Evolutionary conservation across 2,797 vertebrate genomes (phyloP), one percentile per base, ranked within the genome.

Genomic region (Triplophysa yarkandensis): DNA sequence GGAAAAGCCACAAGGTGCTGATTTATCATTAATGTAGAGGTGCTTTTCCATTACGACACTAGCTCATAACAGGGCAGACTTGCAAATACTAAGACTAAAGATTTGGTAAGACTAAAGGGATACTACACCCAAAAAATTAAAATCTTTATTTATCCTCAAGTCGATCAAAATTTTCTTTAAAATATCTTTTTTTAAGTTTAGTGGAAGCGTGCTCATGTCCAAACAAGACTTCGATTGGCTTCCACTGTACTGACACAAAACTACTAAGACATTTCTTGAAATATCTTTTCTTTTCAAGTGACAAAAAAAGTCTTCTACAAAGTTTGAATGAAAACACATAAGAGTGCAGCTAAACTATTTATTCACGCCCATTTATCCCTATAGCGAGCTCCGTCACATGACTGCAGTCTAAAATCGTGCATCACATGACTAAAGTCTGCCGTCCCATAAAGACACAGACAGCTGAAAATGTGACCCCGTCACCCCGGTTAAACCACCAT

Each of bases 1-100:
- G 46, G 77, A 78, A 68, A 73, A 74, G 66, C 71, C 72, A 46
- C 4, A 39, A 74, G 72, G 43, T 74, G 71, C 48, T 74, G 72
- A 67, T 66, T 74, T 74, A 46, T 39, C 63, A 67, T 67, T 60
- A 67, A 58, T 1, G 23, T 21, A 21, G 30, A 39, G 30, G n/a
- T 6, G 25, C 34, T 21, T 61, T 78, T 78, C 77, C 77, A 78
- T 69, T 74, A 73, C 76, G 25, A 39, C 60, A 73, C 21, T 30
- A 46, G 30, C 48, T 73, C 16, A 7, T 34, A 54, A 72, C 39
- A 28, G 10, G 16, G 30, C 32, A n/a, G 6, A 41, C 34, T 57
- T 67, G 10, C 3, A 44, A 55, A 34, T 48, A 13, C 27, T 23
- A n/a, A n/a, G n/a, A n/a, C n/a, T n/a, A n/a, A n/a, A n/a, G n/a